Base-by-base conservation (phyloP, 2,113 vertebrate species). In the Lipotes vexillifer region DNA sequence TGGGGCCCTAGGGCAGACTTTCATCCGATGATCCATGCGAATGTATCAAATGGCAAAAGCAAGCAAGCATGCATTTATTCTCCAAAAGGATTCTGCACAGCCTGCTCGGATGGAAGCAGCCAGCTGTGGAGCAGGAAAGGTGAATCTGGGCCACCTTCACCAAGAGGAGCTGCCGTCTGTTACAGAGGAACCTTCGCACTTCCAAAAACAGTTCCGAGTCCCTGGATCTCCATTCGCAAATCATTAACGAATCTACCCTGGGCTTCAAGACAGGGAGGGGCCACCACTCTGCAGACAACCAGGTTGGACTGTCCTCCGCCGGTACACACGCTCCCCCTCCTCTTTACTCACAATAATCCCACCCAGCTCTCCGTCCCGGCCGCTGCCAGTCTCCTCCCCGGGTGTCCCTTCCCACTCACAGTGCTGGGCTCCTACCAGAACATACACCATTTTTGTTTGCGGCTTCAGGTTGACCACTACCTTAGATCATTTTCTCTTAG, bases 341-440 rank as follows among this genome's bases (percentile, higher is more conserved):
- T 66, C 21, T 8, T 25, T 10, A 20, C 44, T 77, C 46, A 52
- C 1, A 49, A 15, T 20, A 11, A 11, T 33, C 33, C 55, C 23
- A 0, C 4, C 21, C 33, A 11, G 14, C 17, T 10, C 55, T 23
- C 52, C 3, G 21, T 1, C 3, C 6, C 0, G 9, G n/a, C 66
- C 88, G 74, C 38, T 20, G 7, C 36, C 20, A 44, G 20, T 3
- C 63, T 52, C 63, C 31, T 57, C 25, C 27, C 5, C 41, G 63
- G 3, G 33, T 33, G 3, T 3, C 33, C 14, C 55, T 36, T 36
- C 46, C 2, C 7, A 23, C 15, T 38, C 46, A 33, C 41, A 61
- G 2, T 8, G 52, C 2, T 27, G 27, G 29, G 33, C 21, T 61
- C 74, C 29, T 15, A 3, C 33, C 20, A 31, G 18, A n/a, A 21